Evolutionary conservation across 2,797 vertebrate genomes (phyloP).

Genomic region (Trematomus bernacchii): DNA sequence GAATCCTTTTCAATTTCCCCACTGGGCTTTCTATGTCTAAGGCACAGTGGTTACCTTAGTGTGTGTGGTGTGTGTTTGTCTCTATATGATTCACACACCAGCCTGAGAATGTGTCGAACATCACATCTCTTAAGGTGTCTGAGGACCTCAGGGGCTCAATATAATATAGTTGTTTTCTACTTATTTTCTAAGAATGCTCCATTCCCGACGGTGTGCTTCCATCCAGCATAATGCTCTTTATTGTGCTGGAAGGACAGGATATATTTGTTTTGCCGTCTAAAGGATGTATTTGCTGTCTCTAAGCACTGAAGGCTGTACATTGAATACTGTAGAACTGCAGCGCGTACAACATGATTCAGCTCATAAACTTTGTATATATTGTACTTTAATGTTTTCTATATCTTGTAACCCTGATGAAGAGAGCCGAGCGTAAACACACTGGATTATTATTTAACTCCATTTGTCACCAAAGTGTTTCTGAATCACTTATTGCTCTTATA

Average conservation of each 20-base stretch:
- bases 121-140: conserved; percentile 72
- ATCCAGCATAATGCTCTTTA: conserved; percentile 78
- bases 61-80: conserved; percentile 26
- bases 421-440: conserved; percentile 31
- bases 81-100: conserved; percentile 55
- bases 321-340: conserved; percentile 63
- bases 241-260: conserved; percentile 75
- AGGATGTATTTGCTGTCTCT: conserved; percentile 77
- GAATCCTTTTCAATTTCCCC: conserved; percentile 52
- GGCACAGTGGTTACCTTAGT: conserved; percentile 34
- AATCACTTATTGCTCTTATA: conserved; percentile 44
- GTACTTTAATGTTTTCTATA: conserved; percentile 43
- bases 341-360: conserved; percentile 50
- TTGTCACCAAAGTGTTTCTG: conserved; percentile 46
- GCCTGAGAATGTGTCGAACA: conserved; percentile 58
- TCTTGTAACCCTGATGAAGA: conserved; percentile 21
- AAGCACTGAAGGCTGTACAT: conserved; percentile 71
- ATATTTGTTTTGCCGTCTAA: conserved; percentile 74
- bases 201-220: conserved; percentile 76
- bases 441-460: conserved; percentile 42
- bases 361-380: conserved; percentile 60
- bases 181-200: conserved; percentile 77
- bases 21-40: conserved; percentile 46
- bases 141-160: conserved; percentile 77
- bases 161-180: conserved; percentile 78